Evolutionary conservation across 2,797 vertebrate genomes (phyloP).

Genomic region (Agapornis canus): DNA sequence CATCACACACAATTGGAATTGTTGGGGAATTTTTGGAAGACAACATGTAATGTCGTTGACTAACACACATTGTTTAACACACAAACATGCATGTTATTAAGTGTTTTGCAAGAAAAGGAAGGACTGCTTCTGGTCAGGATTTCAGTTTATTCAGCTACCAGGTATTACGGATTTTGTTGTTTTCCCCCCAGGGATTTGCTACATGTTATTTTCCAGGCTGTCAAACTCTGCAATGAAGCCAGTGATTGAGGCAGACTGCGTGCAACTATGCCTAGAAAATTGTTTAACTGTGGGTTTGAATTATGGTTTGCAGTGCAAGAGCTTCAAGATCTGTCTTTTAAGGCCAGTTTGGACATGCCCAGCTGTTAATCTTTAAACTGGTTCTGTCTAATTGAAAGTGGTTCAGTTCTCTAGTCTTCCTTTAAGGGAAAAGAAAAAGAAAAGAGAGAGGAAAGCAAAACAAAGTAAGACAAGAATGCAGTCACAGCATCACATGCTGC

Average conservation of each 20-base stretch:
- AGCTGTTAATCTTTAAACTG: background rate
- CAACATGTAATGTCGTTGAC: rapidly evolving
- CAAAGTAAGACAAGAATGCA: background rate
- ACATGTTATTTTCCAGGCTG: background rate
- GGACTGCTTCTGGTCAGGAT: background rate
- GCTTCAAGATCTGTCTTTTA: background rate
- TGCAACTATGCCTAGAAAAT: background rate
- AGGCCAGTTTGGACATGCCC: background rate
- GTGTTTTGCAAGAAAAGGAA: background rate
- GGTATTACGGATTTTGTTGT: background rate
- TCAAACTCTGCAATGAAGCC: background rate
- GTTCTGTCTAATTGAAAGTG: background rate
- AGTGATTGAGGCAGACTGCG: background rate
- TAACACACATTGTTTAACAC: background rate
- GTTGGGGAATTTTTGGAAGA: background rate
- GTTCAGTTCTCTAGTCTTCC: background rate
- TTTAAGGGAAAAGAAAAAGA: background rate
- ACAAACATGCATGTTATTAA: background rate
- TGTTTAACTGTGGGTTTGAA: background rate
- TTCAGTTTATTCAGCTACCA: constrained; percentile 16
- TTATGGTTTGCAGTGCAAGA: background rate
- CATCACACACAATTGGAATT: background rate
- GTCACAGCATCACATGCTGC: background rate
- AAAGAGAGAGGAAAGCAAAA: background rate
- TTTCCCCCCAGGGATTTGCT: background rate